These are phyloP conservation scores for Miichthys miiuy DNA, from an alignment of 2,797 vertebrate genomes.

Conservation along the genomic window DNA sequence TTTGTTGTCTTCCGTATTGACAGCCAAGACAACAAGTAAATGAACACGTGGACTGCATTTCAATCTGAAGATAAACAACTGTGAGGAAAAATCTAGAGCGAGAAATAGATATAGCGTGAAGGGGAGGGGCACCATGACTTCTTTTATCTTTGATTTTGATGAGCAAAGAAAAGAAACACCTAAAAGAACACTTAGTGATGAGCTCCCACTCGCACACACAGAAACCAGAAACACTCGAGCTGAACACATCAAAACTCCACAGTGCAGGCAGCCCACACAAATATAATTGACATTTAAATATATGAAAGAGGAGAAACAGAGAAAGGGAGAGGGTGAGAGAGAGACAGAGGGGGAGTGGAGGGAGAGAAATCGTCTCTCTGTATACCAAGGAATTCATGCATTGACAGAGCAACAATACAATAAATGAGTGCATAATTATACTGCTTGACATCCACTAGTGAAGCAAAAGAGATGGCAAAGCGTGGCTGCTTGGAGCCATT, in stretches of 20 bases:
- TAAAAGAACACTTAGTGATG: conserved; percentile 67
- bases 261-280: conserved; percentile 73
- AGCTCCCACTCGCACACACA: conserved; percentile 65
- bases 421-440: conserved; percentile 83
- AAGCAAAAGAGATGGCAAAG: conserved; percentile 68
- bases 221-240: conserved; percentile 60
- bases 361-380: conserved; percentile 65
- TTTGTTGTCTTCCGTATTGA: conserved; percentile 22
- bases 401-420: conserved; percentile 81
- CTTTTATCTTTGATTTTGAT: conserved; percentile 68
- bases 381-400: conserved; percentile 73
- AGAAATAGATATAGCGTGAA: conserved; percentile 42
- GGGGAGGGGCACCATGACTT: conserved; percentile 44
- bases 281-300: conserved; percentile 82
- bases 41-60: conserved; percentile 26
- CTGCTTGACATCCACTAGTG: conserved; percentile 76
- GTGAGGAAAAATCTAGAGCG: conserved; percentile 14
- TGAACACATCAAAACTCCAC: conserved; percentile 74
- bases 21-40: conserved; percentile 30
- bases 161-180: conserved; percentile 62
- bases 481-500: conserved; percentile 53
- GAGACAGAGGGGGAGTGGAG: conserved; percentile 42
- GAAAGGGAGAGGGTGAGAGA: conserved; percentile 58
- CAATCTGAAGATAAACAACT: conserved; percentile 39
- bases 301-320: conserved; percentile 70